phyloP scores from a whole-genome alignment of 2,888 invertebrate species.

The Biston betularia region DNA sequence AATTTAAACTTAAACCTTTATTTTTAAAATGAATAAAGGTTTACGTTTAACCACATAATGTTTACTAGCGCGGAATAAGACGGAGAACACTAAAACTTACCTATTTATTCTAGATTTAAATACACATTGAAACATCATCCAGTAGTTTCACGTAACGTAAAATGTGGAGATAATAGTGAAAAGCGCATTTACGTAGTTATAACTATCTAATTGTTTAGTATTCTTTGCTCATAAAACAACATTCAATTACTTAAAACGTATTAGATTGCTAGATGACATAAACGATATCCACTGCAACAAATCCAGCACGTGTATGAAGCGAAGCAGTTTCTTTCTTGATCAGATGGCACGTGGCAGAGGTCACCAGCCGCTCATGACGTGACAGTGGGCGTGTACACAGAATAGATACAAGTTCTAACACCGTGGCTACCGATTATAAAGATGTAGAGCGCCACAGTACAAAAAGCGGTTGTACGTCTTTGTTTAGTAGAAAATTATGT shows the following conservation, averaged over 20 bases:
- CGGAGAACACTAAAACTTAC: no score
- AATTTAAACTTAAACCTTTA: no score
- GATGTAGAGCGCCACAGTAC: slow-evolving; percentile 27
- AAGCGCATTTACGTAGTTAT: no score
- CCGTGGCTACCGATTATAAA: background rate
- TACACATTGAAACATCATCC: no score
- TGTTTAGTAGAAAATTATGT: background rate
- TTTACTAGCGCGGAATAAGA: no score
- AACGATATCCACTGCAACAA: background rate
- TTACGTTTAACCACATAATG: no score
- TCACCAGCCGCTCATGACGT: slow-evolving; percentile 10
- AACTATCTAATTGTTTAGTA: no score
- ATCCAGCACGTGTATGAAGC: background rate
- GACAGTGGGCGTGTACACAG: slow-evolving; percentile 25
- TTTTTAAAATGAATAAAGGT: no score
- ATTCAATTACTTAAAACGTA: background rate
- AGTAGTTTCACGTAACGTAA: no score
- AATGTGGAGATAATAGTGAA: no score
- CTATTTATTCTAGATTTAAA: no score
- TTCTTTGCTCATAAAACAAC: background rate
- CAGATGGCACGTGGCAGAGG: slow-evolving; percentile 29
- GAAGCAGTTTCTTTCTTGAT: slow-evolving; percentile 16
- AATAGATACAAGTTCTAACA: background rate
- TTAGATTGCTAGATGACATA: background rate
- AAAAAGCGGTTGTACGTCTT: background rate